Conservation (phyloP, 2,797 vertebrate genomes). For the Sebastes flavidus region DNA sequence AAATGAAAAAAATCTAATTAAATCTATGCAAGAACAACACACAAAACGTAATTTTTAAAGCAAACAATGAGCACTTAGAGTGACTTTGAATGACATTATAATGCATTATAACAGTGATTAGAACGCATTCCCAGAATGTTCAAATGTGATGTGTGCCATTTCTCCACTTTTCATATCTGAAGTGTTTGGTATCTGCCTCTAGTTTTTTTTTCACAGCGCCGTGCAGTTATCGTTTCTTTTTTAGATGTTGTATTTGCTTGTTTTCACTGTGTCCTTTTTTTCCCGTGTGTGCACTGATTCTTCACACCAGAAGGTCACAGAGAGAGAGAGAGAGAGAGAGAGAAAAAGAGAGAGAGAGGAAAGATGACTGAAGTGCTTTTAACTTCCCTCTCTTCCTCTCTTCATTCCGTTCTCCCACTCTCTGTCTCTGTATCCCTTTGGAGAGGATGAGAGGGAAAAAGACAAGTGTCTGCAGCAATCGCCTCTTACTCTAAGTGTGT, state of each 20-base stretch:
- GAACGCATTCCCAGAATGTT: too few relatives aligned
- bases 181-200: too few relatives aligned
- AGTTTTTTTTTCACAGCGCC: too few relatives aligned
- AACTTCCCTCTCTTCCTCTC: conserved; percentile 34
- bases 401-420: conserved; percentile 9
- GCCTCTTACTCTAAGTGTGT: conserved; percentile 37
- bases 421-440: conserved; percentile 35
- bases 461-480: conserved; percentile 61
- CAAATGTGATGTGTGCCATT: too few relatives aligned
- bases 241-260: neutral
- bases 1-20: neutral
- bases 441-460: conserved; percentile 62
- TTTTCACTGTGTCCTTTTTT: conserved; percentile 7
- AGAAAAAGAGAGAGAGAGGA: neutral
- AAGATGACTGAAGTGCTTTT: conserved; percentile 50
- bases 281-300: neutral
- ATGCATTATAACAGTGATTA: too few relatives aligned
- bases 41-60: too few relatives aligned
- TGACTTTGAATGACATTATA: too few relatives aligned
- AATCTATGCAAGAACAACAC: neutral
- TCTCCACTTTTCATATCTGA: too few relatives aligned
- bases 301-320: conserved; percentile 45
- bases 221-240: neutral
- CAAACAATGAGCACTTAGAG: too few relatives aligned
- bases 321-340: conserved; percentile 2